A percentile compares a stretch with the other conserved stretches of the same genome.
Conservation (phyloP, 1,140 invertebrate genomes). For the Diabrotica virgifera region DNA sequence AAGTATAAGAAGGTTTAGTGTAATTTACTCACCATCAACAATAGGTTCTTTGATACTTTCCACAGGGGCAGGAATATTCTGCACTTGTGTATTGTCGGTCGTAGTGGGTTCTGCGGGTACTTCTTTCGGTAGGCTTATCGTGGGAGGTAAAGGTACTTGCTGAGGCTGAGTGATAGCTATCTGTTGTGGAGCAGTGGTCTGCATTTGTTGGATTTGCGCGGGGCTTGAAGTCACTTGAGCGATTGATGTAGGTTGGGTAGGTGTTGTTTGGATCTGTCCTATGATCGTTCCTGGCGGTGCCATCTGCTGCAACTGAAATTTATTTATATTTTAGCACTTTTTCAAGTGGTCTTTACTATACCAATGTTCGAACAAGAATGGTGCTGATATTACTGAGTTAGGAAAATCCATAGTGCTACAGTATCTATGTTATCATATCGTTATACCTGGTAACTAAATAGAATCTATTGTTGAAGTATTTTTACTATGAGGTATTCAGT, state of each 20-base stretch:
- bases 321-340: too few relatives aligned
- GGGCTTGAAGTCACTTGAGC: constrained; percentile 38
- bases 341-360: too few relatives aligned
- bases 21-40: constrained; percentile 30
- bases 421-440: too few relatives aligned
- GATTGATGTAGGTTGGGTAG: constrained; percentile 34
- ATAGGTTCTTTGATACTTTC: constrained; percentile 36
- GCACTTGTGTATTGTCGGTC: constrained; percentile 20
- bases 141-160: constrained; percentile 42
- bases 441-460: too few relatives aligned
- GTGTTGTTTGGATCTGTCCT: constrained; percentile 48
- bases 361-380: too few relatives aligned
- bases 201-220: constrained; percentile 49
- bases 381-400: too few relatives aligned
- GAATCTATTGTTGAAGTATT: too few relatives aligned
- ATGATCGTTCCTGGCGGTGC: constrained; percentile 51
- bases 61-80: constrained; percentile 25
- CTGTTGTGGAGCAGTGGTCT: constrained; percentile 48
- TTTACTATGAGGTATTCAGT: too few relatives aligned
- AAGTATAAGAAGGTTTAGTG: not conserved
- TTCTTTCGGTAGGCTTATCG: constrained; percentile 33
- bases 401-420: too few relatives aligned
- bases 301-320: constrained; percentile 42
- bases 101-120: constrained; percentile 26
- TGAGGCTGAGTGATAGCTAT: constrained; percentile 40